Conservation (phyloP, 2,888 invertebrate genomes). For the Bimastos eiseni region DNA sequence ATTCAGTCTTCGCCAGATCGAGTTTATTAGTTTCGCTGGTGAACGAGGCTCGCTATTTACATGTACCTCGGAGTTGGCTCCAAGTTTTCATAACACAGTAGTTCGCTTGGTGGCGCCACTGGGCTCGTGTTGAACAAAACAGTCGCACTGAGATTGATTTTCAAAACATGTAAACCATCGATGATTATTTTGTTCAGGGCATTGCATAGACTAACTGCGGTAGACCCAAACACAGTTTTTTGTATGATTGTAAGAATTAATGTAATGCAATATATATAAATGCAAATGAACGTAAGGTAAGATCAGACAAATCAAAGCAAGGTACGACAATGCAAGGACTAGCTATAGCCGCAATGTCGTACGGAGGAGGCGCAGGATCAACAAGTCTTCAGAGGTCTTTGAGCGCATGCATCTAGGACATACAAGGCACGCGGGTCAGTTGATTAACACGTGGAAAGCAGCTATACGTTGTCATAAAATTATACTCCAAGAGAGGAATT, state of each 20-base stretch:
- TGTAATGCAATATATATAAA: not conserved
- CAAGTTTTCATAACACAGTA: not conserved
- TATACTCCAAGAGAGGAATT: too few species aligned
- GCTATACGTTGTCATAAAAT: too few species aligned
- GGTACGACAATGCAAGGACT: not conserved
- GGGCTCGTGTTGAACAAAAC: not conserved
- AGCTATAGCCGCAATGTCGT: too few species aligned
- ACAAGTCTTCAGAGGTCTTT: too few species aligned
- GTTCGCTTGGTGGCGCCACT: conserved; percentile 9
- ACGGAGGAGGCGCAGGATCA: too few species aligned
- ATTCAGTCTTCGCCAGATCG: not conserved
- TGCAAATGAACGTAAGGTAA: too few species aligned
- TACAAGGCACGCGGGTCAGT: too few species aligned
- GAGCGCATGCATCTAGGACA: too few species aligned
- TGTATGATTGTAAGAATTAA: not conserved
- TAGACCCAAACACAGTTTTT: not conserved
- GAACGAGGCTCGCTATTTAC: not conserved
- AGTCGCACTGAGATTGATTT: not conserved
- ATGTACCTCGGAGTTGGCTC: not conserved
- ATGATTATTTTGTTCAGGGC: not conserved
- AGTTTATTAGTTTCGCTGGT: too few species aligned
- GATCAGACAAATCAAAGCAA: not conserved
- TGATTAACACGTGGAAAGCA: too few species aligned
- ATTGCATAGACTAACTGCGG: not conserved
- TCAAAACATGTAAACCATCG: not conserved